Evolutionary conservation across 2,888 invertebrate genomes (phyloP).

Genomic region (Odontothrips loti): DNA sequence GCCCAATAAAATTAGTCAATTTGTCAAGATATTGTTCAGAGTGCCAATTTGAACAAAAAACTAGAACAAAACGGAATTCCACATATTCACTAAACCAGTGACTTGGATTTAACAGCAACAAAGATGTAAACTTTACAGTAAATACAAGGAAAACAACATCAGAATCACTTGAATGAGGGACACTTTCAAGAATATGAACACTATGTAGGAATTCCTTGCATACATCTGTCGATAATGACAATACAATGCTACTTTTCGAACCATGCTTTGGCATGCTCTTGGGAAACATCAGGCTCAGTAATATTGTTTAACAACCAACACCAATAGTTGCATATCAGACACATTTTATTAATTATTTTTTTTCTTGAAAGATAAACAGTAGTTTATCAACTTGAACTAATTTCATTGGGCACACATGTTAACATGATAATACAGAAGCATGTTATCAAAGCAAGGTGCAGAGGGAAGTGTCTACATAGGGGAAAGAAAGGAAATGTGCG

Average conservation of each 20-base stretch:
- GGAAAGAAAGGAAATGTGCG: conserved; percentile 43
- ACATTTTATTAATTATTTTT: conserved; percentile 20
- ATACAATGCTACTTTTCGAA: conserved; percentile 35
- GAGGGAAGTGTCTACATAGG: conserved; percentile 46
- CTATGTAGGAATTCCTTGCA: neutral
- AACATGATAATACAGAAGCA: conserved; percentile 30
- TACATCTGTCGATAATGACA: conserved; percentile 27
- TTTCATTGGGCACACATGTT: conserved; percentile 16
- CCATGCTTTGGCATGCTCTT: conserved; percentile 37
- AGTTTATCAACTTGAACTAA: conserved; percentile 1
- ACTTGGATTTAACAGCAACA: neutral
- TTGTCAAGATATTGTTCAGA: neutral
- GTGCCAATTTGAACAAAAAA: neutral
- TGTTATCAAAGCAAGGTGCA: conserved; percentile 28
- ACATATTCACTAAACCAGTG: conserved; percentile 28
- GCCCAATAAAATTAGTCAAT: conserved; percentile 42
- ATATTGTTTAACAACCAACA: conserved; percentile 23
- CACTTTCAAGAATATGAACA: neutral
- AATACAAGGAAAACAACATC: neutral
- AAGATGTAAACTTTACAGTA: neutral
- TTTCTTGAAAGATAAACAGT: conserved; percentile 17
- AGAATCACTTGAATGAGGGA: neutral
- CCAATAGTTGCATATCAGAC: conserved; percentile 19
- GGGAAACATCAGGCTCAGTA: neutral
- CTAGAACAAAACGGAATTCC: conserved; percentile 30